Percentiles rank a stretch among this genome's conserved stretches.
Evolutionary conservation across 2,888 invertebrate species (phyloP).

Genomic region (Blastobasis adustella): DNA sequence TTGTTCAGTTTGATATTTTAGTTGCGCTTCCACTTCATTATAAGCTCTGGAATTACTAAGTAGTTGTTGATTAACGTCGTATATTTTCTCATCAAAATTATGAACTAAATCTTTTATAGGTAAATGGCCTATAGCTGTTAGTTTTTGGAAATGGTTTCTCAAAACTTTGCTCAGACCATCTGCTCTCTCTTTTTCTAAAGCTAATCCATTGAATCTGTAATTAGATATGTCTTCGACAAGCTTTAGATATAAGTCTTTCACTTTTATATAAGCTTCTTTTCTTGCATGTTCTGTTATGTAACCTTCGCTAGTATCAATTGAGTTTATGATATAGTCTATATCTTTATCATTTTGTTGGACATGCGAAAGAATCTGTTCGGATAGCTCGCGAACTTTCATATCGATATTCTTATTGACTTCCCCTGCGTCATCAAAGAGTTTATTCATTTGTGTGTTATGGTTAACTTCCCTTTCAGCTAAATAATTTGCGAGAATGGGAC

Average conservation of each 20-base stretch:
- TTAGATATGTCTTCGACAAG: slow-evolving; percentile 29
- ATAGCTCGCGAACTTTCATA: slow-evolving; percentile 32
- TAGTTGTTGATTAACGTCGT: slow-evolving; percentile 55
- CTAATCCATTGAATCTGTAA: slow-evolving; percentile 39
- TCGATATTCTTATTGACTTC: slow-evolving; percentile 37
- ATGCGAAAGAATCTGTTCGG: slow-evolving; percentile 34
- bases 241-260: slow-evolving; percentile 25
- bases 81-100: slow-evolving; percentile 51
- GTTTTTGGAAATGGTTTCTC: slow-evolving; percentile 40
- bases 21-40: slow-evolving; percentile 40
- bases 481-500: slow-evolving; percentile 42
- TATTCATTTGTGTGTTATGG: slow-evolving; percentile 27
- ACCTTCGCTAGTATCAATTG: slow-evolving; percentile 10
- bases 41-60: slow-evolving; percentile 51
- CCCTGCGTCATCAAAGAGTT: slow-evolving; percentile 27
- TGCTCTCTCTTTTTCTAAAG: slow-evolving; percentile 46
- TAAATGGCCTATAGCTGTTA: slow-evolving; percentile 38
- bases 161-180: slow-evolving; percentile 38
- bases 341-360: slow-evolving; percentile 41
- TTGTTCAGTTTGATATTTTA: slow-evolving; percentile 39
- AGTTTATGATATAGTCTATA: slow-evolving; percentile 35
- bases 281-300: slow-evolving; percentile 20
- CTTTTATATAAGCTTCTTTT: slow-evolving; percentile 26
- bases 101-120: slow-evolving; percentile 46
- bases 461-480: slow-evolving; percentile 38